Conservation (phyloP, 2,888 invertebrate genomes). For the Gibbula magus region DNA sequence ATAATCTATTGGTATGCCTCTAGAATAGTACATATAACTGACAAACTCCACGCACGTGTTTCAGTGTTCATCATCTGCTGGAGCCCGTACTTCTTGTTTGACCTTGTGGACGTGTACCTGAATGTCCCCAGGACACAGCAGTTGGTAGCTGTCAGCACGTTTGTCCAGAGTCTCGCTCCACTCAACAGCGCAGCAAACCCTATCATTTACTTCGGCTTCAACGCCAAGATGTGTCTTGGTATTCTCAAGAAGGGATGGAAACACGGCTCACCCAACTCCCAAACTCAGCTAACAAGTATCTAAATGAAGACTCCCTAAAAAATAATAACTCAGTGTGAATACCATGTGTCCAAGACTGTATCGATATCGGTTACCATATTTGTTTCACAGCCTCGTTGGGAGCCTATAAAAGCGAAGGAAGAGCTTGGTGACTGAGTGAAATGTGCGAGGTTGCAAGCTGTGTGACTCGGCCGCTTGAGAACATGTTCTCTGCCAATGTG, state of each 20-base stretch:
- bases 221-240: slow-evolving; percentile 88
- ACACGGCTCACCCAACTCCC: slow-evolving; percentile 35
- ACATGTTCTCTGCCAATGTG: no score
- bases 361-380: no score
- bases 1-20: no score
- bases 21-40: no score
- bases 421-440: no score
- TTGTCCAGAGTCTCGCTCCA: slow-evolving; percentile 93
- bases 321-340: no score
- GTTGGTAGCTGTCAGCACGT: slow-evolving; percentile 85
- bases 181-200: slow-evolving; percentile 96
- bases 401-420: no score
- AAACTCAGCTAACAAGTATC: slow-evolving; percentile 19
- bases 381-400: no score
- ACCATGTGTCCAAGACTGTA: no score
- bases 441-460: no score
- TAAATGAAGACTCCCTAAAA: neutral
- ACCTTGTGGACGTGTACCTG: slow-evolving; percentile 50
- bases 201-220: slow-evolving; percentile 93
- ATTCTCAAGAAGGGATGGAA: slow-evolving; percentile 43
- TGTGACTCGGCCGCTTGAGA: no score
- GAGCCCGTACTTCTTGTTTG: slow-evolving; percentile 64
- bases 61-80: slow-evolving; percentile 65
- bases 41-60: slow-evolving; percentile 13
- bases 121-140: slow-evolving; percentile 41